Conservation (phyloP, 2,797 vertebrate genomes). For the Gadopsis marmoratus region DNA sequence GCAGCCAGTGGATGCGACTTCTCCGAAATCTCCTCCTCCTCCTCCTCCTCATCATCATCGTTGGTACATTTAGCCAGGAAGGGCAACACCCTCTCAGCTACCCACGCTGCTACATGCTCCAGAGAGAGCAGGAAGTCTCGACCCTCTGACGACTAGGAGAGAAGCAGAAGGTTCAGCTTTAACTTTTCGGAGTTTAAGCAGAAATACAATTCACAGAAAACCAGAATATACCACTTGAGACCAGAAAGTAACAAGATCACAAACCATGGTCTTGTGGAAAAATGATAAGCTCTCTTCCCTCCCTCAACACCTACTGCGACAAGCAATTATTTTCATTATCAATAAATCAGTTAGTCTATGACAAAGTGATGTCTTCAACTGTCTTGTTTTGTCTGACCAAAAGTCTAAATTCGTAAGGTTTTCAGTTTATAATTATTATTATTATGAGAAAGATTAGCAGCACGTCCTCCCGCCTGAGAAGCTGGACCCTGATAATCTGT, state of each 20-base stretch:
- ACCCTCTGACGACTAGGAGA: conserved; percentile 86
- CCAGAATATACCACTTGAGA: neutral
- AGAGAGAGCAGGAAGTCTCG: conserved; percentile 85
- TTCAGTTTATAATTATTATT: no score
- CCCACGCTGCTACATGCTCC: conserved; percentile 88
- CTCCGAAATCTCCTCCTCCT: conserved; percentile 38
- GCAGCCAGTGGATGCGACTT: conserved; percentile 75
- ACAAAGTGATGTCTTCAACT: neutral
- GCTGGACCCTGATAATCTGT: neutral
- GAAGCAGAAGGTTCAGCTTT: neutral
- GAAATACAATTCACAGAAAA: neutral
- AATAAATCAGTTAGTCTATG: neutral
- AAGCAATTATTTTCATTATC: neutral
- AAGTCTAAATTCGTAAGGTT: neutral
- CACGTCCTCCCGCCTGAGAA: neutral
- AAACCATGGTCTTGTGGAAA: neutral
- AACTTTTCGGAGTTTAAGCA: neutral
- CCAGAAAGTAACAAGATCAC: neutral
- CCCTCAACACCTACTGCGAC: neutral
- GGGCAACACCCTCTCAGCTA: conserved; percentile 86
- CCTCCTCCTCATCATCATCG: conserved; percentile 40
- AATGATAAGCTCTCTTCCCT: neutral
- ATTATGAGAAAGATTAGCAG: neutral
- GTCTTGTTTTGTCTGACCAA: neutral
- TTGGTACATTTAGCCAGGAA: conserved; percentile 75